These are phyloP conservation scores for Hydra vulgaris DNA, from an alignment of 30 jellyfish, hydroid and myxozoan genomes.

Conservation along the genomic window DNA sequence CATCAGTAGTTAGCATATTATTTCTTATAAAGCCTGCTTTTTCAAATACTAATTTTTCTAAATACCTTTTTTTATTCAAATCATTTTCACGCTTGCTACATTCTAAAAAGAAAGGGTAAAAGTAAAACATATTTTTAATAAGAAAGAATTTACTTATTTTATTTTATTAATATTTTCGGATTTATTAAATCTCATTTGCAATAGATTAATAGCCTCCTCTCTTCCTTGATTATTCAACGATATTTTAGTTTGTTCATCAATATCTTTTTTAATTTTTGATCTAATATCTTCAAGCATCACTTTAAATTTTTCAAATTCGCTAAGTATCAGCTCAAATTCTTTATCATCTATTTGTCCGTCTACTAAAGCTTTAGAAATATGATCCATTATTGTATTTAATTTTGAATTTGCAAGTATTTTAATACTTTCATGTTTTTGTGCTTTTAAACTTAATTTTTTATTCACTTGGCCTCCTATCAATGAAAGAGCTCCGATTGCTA, in stretches of 20 bases:
- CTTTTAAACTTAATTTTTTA: background rate
- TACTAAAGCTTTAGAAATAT: background rate
- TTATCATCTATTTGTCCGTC: background rate
- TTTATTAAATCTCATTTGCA: background rate
- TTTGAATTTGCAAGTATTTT: slow-evolving; percentile 1
- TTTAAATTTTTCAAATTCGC: background rate
- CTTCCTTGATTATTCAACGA: background rate
- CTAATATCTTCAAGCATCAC: background rate
- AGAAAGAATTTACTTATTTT: too few relatives aligned
- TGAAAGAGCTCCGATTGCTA: background rate
- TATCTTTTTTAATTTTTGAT: background rate
- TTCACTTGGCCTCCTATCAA: background rate
- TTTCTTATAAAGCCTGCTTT: too few relatives aligned
- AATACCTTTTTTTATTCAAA: too few relatives aligned
- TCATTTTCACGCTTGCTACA: too few relatives aligned
- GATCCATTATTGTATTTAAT: slow-evolving; percentile 6
- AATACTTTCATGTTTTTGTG: slow-evolving; percentile 2
- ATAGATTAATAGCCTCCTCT: background rate
- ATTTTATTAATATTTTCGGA: too few relatives aligned
- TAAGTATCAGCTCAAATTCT: background rate
- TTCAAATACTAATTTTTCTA: too few relatives aligned
- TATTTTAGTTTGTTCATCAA: background rate
- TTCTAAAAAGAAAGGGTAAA: too few relatives aligned
- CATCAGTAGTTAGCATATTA: too few relatives aligned
- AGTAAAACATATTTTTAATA: too few relatives aligned